phyloP scores from a whole-genome alignment of 2,797 vertebrate species.

The Sebastes matsubarae region DNA sequence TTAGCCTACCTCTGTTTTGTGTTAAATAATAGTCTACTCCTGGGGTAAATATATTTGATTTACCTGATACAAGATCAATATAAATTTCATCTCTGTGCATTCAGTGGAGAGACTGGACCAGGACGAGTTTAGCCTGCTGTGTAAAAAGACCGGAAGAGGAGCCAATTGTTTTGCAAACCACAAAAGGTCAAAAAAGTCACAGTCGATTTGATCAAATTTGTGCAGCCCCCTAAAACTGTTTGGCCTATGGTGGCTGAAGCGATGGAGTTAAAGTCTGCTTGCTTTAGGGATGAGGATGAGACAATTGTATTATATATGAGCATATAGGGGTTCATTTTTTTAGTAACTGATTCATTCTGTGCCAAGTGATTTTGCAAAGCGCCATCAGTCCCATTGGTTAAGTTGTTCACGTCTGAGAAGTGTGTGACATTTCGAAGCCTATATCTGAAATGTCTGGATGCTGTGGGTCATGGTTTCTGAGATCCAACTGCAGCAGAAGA shows the following conservation, averaged over 20 bases:
- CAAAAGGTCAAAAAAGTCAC: slow-evolving; percentile 12
- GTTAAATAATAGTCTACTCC: not conserved
- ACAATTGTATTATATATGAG: not conserved
- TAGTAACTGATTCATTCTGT: too few relatives aligned
- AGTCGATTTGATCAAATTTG: not conserved
- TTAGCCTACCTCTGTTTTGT: not conserved
- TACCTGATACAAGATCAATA: slow-evolving; percentile 24
- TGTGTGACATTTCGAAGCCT: not conserved
- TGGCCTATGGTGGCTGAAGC: not conserved
- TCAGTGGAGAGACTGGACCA: not conserved
- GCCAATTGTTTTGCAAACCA: slow-evolving; percentile 13
- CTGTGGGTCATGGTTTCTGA: slow-evolving; percentile 1
- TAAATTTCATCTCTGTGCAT: slow-evolving; percentile 8
- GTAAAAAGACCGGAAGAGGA: not conserved
- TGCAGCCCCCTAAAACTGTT: not conserved
- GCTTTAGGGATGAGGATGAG: not conserved
- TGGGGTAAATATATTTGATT: slow-evolving; percentile 14
- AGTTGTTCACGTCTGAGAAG: not conserved
- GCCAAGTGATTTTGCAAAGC: not conserved
- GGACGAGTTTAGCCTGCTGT: not conserved
- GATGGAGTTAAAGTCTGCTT: not conserved
- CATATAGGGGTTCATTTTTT: not conserved
- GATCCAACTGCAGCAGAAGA: not conserved
- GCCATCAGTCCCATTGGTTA: not conserved
- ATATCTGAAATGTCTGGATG: not conserved